A percentile compares a stretch with the other conserved stretches of the same genome.
Evolutionary conservation across 2,797 vertebrate genomes (phyloP).

Genomic region (Phrynocephalus vlangalii): DNA sequence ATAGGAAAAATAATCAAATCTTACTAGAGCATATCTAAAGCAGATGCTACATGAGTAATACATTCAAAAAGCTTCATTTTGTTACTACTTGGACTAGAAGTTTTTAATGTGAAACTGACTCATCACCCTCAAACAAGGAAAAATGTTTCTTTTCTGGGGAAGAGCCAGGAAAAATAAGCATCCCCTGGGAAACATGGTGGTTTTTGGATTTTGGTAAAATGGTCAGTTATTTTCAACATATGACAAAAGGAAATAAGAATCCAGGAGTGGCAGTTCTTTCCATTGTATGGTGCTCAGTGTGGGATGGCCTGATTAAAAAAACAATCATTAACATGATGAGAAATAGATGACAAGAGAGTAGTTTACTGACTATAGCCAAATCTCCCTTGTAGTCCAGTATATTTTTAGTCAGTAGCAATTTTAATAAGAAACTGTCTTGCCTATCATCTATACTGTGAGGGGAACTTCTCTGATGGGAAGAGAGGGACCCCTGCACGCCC

Average conservation of each 20-base stretch:
- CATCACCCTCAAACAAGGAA: constrained; percentile 44
- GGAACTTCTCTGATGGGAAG: too few species aligned
- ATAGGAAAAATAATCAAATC: neutral
- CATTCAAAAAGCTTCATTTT: neutral
- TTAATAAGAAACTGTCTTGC: neutral
- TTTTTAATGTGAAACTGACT: constrained; percentile 40
- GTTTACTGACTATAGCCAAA: neutral
- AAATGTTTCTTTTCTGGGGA: constrained; percentile 35
- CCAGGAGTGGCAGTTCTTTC: constrained; percentile 6
- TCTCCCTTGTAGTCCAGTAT: neutral
- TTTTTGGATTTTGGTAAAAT: constrained; percentile 13
- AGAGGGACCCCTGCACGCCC: too few species aligned
- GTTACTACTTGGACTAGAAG: accelerated
- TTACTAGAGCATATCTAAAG: neutral
- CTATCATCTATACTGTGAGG: too few species aligned
- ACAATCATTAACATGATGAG: neutral
- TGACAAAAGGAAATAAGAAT: constrained; percentile 3
- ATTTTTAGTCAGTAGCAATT: neutral
- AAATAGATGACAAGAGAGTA: neutral
- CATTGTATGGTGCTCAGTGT: neutral
- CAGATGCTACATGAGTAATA: neutral
- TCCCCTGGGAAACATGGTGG: constrained; percentile 33
- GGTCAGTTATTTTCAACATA: constrained; percentile 2
- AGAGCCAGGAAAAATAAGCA: constrained; percentile 28
- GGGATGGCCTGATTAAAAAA: neutral